Evolutionary conservation across 2,888 invertebrate species (phyloP).

Genomic region (Masnerella sp.): DNA sequence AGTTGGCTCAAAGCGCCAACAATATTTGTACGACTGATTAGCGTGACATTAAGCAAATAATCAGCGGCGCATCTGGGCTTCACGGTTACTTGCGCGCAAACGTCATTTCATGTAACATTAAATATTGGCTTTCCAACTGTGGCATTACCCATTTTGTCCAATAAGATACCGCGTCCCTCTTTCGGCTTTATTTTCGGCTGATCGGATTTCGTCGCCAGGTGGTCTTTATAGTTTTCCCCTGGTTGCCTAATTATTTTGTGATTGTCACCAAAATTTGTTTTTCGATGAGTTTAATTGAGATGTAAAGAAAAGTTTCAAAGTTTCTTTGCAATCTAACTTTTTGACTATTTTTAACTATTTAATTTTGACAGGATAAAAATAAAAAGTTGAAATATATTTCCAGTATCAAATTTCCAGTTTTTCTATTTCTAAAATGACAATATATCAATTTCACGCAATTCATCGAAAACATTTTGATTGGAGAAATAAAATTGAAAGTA

Average conservation of each 20-base stretch:
- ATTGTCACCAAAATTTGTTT: slow-evolving; percentile 4
- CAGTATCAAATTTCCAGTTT: too few species aligned
- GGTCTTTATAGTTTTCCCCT: background rate
- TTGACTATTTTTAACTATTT: too few species aligned
- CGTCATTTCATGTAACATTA: slow-evolving; percentile 27
- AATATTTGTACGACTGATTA: slow-evolving; percentile 38
- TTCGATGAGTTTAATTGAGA: too few species aligned
- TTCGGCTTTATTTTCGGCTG: background rate
- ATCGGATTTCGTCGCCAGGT: background rate
- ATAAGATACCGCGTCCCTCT: slow-evolving; percentile 6
- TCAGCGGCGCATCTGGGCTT: slow-evolving; percentile 17
- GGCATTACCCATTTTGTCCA: slow-evolving; percentile 3
- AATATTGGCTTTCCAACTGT: slow-evolving; percentile 20
- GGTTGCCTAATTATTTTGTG: background rate
- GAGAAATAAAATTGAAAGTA: too few species aligned
- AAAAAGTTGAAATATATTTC: too few species aligned
- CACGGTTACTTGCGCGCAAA: slow-evolving; percentile 6
- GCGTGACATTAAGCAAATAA: slow-evolving; percentile 33
- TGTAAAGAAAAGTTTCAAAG: too few species aligned
- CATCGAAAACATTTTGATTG: too few species aligned
- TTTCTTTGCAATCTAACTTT: too few species aligned
- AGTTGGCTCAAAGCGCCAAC: slow-evolving; percentile 20
- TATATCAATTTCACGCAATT: too few species aligned
- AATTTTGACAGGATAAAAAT: too few species aligned
- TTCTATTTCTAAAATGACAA: too few species aligned